Evolutionary conservation across 2,113 vertebrate species (phyloP), one percentile per base, ranked within the genome.

Genomic region (Mixornis gularis): DNA sequence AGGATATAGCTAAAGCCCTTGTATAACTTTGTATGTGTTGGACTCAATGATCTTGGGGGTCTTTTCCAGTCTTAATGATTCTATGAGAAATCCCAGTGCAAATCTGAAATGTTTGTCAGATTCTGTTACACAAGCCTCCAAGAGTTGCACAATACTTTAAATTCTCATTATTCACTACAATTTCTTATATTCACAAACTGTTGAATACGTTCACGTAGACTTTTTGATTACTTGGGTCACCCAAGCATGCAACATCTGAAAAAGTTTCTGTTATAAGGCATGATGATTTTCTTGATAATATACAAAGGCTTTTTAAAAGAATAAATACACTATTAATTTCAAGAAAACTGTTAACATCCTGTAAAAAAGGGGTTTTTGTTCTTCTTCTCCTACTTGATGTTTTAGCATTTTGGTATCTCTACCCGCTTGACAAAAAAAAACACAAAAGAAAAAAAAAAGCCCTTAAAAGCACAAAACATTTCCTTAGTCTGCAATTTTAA

Each of bases 191-290:
- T 69, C 53, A 72, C 1, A 55, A 90, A 77, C 16, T 55, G 27
- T 14, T 88, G 41, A 74, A 51, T 52, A 36, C 0, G 0, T 48
- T 64, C 58, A 63, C 1, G 5, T 6, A 68, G 52, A 49, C 56
- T 48, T 78, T 32, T 32, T 1, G 0, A 12, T 65, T 56, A 1
- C 1, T 29, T 70, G 34, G 24, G 27, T 60, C 21, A 49, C 53
- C 74, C 20, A 63, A 68, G 32, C 17, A 30, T n/a, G 36, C 6
- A 66, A 73, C 16, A 71, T 17, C 40, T 78, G 43, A 22, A 65
- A 40, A 91, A 13, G 24, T 13, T 79, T 74, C 49, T 85, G 30
- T 43, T 36, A 20, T 7, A 49, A 59, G 10, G 40, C 43, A 65
- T 24, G 8, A 53, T 38, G 9, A 48, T 36, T 81, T 81, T 59